These are phyloP conservation scores for Trogon surrucura DNA, from an alignment of 2,113 vertebrate species.

Conservation along the genomic window DNA sequence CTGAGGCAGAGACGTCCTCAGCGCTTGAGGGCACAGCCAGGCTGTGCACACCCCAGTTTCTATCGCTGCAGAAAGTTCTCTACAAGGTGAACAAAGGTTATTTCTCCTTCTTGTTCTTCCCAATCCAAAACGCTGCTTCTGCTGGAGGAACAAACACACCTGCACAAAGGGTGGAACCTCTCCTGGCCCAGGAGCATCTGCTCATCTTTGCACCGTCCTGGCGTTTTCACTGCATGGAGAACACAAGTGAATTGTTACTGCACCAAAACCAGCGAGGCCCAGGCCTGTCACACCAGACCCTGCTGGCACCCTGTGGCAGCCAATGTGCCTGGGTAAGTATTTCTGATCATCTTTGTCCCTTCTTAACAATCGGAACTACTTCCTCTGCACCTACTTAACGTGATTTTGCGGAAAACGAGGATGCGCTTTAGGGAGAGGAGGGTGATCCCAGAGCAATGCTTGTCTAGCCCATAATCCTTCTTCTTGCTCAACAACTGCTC, in stretches of 20 bases:
- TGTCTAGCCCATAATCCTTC: not conserved
- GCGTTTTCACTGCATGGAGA: not conserved
- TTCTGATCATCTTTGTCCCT: not conserved
- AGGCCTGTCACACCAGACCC: not conserved
- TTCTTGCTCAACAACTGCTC: not conserved
- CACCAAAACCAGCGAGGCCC: not conserved
- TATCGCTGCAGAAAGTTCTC: not conserved
- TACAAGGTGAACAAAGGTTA: not conserved
- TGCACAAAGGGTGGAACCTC: not conserved
- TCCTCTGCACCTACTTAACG: not conserved
- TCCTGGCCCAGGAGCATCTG: too few relatives aligned
- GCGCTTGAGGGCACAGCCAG: not conserved
- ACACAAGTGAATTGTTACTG: not conserved
- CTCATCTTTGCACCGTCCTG: not conserved
- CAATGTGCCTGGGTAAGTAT: fast-evolving
- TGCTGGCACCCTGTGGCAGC: too few relatives aligned
- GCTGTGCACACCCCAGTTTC: fast-evolving
- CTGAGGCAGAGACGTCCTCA: not conserved
- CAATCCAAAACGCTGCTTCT: not conserved
- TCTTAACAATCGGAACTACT: not conserved
- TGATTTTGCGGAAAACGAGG: not conserved
- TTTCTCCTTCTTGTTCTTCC: not conserved
- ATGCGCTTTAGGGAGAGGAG: not conserved
- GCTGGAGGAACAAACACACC: not conserved
- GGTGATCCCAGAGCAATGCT: not conserved